Conservation (phyloP, 1,140 invertebrate species). For the Pristionchus pacificus region DNA sequence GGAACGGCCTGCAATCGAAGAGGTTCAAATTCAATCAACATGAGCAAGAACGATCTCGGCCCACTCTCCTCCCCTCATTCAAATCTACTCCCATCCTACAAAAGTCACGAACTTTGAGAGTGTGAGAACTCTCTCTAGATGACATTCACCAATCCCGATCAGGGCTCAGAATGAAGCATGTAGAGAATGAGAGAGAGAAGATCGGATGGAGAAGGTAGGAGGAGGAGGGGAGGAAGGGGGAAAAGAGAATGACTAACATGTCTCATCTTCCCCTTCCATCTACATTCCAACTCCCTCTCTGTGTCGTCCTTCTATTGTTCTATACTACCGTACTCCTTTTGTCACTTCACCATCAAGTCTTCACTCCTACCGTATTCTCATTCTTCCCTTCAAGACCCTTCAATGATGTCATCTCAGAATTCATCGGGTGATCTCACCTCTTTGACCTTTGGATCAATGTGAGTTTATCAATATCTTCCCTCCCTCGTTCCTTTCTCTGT, state of each 20-base stretch:
- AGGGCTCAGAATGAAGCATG: not conserved
- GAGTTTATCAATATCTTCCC: not conserved
- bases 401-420: not conserved
- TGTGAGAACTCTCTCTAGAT: slow-evolving; percentile 1
- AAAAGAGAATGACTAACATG: not conserved
- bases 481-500: not conserved
- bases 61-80: not conserved
- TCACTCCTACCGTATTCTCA: not conserved
- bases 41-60: not conserved
- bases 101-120: not conserved
- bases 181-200: not conserved
- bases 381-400: not conserved
- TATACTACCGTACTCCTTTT: not conserved
- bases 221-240: not conserved
- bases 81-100: not conserved
- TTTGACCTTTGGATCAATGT: not conserved
- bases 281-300: not conserved
- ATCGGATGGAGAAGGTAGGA: slow-evolving; percentile 1
- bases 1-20: slow-evolving; percentile 21
- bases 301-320: not conserved
- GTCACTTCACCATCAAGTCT: not conserved
- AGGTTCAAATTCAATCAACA: not conserved
- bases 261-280: slow-evolving; percentile 2
- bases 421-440: not conserved
- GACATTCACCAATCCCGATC: not conserved